Percentiles rank a stretch among this genome's conserved stretches.
Conservation (phyloP, 2,888 invertebrate species). For the Thera britannica region DNA sequence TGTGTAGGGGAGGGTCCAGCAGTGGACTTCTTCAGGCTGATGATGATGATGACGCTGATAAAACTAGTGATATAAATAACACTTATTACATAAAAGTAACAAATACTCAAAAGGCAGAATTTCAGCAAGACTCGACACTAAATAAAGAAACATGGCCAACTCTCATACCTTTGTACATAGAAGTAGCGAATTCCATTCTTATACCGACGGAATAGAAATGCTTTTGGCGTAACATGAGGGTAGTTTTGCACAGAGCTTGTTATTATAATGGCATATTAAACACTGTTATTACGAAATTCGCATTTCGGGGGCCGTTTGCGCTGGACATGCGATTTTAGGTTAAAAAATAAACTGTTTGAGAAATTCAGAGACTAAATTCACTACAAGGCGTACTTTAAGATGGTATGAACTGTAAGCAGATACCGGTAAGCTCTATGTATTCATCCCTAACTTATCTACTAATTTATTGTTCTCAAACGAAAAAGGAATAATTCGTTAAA, state of each 20-base stretch:
- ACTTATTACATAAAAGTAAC: neutral
- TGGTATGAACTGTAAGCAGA: conserved; percentile 14
- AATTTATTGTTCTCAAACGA: no score
- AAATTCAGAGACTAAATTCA: conserved; percentile 15
- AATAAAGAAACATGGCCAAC: conserved; percentile 15
- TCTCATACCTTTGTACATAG: conserved; percentile 9
- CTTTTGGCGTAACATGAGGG: conserved; percentile 4
- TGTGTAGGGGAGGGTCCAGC: no score
- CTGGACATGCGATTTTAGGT: conserved; percentile 65
- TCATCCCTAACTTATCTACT: no score
- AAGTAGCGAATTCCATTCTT: conserved; percentile 13
- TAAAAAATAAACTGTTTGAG: conserved; percentile 45
- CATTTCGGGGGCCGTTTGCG: conserved; percentile 57
- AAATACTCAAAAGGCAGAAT: conserved; percentile 16
- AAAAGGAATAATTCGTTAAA: no score
- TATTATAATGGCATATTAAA: conserved; percentile 64
- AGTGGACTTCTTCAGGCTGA: no score
- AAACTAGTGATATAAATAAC: no score
- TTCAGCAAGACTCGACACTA: conserved; percentile 18
- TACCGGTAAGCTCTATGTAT: neutral
- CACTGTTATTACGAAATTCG: conserved; percentile 66
- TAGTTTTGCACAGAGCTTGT: conserved; percentile 45
- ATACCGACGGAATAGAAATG: conserved; percentile 4
- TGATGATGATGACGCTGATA: no score
- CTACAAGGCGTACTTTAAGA: neutral